These are phyloP conservation scores for Rhynchomys soricoides DNA, from an alignment of 2,113 vertebrate genomes.

Conservation along the genomic window DNA sequence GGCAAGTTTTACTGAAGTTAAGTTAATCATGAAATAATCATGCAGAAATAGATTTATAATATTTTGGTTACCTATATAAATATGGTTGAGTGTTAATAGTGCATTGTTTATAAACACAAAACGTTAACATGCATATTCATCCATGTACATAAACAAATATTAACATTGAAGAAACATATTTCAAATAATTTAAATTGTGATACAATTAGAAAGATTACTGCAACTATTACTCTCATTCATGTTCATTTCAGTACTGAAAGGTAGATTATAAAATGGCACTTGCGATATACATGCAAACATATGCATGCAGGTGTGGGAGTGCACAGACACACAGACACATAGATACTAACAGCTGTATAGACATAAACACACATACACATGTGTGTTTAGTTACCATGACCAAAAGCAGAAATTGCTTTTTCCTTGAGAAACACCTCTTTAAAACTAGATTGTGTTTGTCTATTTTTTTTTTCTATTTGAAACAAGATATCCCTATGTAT, in stretches of 20 bases:
- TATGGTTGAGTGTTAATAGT: slow-evolving; percentile 22
- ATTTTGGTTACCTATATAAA: slow-evolving; percentile 49
- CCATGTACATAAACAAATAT: neutral
- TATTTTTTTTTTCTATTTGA: neutral
- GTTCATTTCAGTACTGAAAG: neutral
- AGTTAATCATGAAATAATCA: slow-evolving; percentile 59
- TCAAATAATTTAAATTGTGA: slow-evolving; percentile 15
- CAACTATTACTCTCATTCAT: neutral
- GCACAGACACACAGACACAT: neutral
- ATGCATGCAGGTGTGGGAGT: neutral
- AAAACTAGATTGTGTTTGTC: neutral
- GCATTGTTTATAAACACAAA: slow-evolving; percentile 10
- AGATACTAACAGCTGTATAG: neutral
- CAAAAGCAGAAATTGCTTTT: neutral
- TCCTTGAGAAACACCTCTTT: neutral
- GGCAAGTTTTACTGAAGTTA: slow-evolving; percentile 56
- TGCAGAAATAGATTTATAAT: slow-evolving; percentile 51
- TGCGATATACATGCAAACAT: neutral
- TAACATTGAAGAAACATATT: neutral
- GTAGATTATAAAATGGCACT: neutral
- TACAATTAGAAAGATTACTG: slow-evolving; percentile 8
- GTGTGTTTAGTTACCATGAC: neutral
- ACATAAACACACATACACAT: no score
- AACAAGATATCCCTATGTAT: neutral
- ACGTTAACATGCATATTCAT: neutral